Conservation (phyloP, 2,888 invertebrate genomes). For the Oligia strigilis region DNA sequence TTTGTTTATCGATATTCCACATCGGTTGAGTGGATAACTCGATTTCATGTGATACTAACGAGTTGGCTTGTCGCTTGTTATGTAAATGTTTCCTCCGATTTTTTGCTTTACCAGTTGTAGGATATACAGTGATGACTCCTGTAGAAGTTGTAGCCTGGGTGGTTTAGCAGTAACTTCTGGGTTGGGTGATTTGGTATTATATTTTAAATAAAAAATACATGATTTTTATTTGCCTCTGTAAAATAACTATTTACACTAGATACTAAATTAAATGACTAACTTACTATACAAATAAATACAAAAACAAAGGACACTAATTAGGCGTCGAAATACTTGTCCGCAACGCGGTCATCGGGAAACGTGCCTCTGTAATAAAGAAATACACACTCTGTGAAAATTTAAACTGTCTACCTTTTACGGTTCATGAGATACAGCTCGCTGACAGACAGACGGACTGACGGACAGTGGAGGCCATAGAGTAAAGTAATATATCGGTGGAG, state of each 20-base stretch:
- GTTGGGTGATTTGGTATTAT: neutral
- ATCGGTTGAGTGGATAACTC: slow-evolving; percentile 56
- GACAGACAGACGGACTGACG: neutral
- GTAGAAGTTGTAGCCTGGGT: neutral
- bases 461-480: no score
- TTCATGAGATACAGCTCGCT: neutral
- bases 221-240: no score
- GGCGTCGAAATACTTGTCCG: no score
- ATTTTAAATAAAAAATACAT: neutral
- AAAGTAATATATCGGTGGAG: no score
- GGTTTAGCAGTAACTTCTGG: neutral
- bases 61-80: slow-evolving; percentile 35
- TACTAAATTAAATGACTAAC: no score
- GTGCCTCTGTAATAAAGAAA: no score
- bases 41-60: slow-evolving; percentile 52
- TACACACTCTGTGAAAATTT: no score
- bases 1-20: slow-evolving; percentile 50
- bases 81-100: slow-evolving; percentile 11
- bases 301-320: no score
- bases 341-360: no score
- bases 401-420: neutral
- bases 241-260: no score
- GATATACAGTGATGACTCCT: neutral
- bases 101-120: slow-evolving; percentile 28
- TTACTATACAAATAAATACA: no score